Conservation (phyloP, 1,140 invertebrate species). For the Euura saliciscinereae region DNA sequence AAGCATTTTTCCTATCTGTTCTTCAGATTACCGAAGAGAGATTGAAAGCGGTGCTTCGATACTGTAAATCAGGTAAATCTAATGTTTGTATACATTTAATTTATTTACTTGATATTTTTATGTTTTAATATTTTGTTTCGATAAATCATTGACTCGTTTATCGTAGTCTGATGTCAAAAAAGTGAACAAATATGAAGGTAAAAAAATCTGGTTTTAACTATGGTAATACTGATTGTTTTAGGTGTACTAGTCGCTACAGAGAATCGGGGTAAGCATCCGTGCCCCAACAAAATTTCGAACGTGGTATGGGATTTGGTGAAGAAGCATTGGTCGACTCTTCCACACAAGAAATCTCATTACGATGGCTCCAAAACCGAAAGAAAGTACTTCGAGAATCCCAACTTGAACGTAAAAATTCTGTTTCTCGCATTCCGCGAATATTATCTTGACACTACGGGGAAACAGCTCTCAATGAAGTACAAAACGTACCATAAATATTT, state of each 20-base stretch:
- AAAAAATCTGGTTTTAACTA: neutral
- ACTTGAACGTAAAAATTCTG: neutral
- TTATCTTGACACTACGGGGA: neutral
- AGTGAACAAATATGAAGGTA: neutral
- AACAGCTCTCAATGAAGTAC: conserved; percentile 15
- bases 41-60: neutral
- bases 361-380: conserved; percentile 8
- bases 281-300: neutral
- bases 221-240: neutral
- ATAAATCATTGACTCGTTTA: neutral
- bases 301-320: neutral
- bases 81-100: neutral
- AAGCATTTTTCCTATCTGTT: neutral
- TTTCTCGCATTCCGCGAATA: conserved; percentile 15
- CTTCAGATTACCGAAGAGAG: conserved; percentile 2
- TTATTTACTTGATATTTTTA: neutral
- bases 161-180: neutral
- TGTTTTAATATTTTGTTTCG: neutral
- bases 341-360: conserved; percentile 18
- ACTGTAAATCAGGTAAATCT: neutral
- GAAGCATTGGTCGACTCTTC: conserved; percentile 19
- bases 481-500: conserved; percentile 21
- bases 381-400: conserved; percentile 18
- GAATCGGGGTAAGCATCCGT: neutral
- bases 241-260: neutral